Percentiles rank a stretch among this genome's conserved stretches.
These are phyloP conservation scores for Tachycineta bicolor DNA, from an alignment of 2,113 vertebrate species.

Conservation along the genomic window DNA sequence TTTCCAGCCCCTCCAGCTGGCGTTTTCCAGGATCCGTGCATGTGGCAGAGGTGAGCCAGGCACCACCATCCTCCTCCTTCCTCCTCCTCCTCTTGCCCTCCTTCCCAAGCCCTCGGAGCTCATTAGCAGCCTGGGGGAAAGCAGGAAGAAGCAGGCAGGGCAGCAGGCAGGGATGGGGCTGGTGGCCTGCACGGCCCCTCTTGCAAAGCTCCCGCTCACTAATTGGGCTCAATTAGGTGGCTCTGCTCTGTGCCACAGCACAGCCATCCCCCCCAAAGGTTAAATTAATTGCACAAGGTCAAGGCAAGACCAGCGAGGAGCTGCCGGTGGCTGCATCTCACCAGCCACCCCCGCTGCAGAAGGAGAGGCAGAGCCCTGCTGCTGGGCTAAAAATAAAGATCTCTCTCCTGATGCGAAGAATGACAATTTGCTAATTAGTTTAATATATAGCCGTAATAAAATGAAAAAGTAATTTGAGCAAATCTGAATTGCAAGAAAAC, in stretches of 20 bases:
- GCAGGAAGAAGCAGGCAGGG: not conserved
- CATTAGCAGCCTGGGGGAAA: not conserved
- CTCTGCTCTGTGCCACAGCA: not conserved
- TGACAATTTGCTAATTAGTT: slow-evolving; percentile 70
- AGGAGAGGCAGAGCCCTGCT: not conserved
- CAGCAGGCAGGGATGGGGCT: not conserved
- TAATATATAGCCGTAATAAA: slow-evolving; percentile 69
- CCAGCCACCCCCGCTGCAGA: not conserved
- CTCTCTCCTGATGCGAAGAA: slow-evolving; percentile 47
- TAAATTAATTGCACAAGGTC: slow-evolving; percentile 54
- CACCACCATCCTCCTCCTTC: not conserved
- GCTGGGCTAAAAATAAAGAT: slow-evolving; percentile 69
- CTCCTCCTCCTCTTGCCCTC: not conserved
- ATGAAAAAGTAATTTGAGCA: slow-evolving; percentile 61
- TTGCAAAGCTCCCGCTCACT: not conserved
- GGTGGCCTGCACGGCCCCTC: not conserved
- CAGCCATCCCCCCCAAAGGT: not conserved
- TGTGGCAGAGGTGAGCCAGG: not conserved
- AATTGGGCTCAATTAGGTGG: slow-evolving; percentile 64
- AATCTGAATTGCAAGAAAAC: slow-evolving; percentile 72
- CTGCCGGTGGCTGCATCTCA: not conserved
- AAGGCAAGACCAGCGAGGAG: not conserved
- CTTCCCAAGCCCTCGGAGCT: not conserved
- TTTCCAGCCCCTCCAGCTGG: not conserved
- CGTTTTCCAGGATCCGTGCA: rapidly evolving